phyloP scores from a whole-genome alignment of 1,140 invertebrate genomes.

The Drosophila repleta region DNA sequence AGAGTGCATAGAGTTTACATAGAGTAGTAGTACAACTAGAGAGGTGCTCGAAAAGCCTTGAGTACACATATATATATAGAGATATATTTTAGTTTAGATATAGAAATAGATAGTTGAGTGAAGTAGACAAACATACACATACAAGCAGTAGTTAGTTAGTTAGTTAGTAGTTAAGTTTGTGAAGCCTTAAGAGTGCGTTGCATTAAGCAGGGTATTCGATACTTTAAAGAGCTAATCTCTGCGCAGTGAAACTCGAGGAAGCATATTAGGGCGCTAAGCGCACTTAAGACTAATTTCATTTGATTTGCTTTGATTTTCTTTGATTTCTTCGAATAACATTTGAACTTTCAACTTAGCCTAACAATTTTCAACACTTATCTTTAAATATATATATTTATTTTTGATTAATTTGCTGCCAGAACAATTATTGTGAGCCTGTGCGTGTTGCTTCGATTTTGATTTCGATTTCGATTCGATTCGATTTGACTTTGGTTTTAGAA shows the following conservation, averaged over 20 bases:
- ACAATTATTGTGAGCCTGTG: slow-evolving; percentile 67
- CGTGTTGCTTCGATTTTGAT: slow-evolving; percentile 57
- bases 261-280: slow-evolving; percentile 17
- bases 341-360: slow-evolving; percentile 27
- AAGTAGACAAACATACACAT: slow-evolving; percentile 51
- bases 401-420: slow-evolving; percentile 43
- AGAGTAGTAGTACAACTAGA: slow-evolving; percentile 21
- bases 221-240: slow-evolving; percentile 27
- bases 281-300: slow-evolving; percentile 20
- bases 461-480: slow-evolving; percentile 34
- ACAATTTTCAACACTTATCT: slow-evolving; percentile 13
- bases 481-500: slow-evolving; percentile 55
- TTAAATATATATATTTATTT: slow-evolving; percentile 30
- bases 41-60: slow-evolving; percentile 36
- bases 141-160: slow-evolving; percentile 40
- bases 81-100: slow-evolving; percentile 27
- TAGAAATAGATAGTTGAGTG: slow-evolving; percentile 29
- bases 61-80: slow-evolving; percentile 28
- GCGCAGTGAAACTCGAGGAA: slow-evolving; percentile 18
- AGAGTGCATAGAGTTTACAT: slow-evolving; percentile 38
- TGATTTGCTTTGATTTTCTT: slow-evolving; percentile 10
- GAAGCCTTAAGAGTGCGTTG: slow-evolving; percentile 39
- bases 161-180: slow-evolving; percentile 7
- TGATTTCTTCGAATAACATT: slow-evolving; percentile 24
- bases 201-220: slow-evolving; percentile 29